phyloP scores from a whole-genome alignment of 2,888 invertebrate species.

The Drosophila pegasa region DNA sequence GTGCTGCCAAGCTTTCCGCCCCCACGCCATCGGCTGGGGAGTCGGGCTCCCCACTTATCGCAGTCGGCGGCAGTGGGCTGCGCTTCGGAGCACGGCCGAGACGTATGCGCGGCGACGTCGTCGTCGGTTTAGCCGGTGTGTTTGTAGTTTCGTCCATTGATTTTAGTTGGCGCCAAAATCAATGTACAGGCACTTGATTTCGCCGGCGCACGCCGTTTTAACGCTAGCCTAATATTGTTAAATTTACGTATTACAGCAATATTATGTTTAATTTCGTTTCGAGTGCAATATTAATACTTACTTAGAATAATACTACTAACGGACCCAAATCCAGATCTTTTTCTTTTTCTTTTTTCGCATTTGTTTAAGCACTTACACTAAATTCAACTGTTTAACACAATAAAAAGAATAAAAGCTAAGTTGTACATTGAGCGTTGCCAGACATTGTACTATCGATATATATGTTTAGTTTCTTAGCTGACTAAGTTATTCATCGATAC shows the following conservation, averaged over 20 bases:
- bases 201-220: conserved; percentile 4
- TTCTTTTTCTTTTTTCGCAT: conserved; percentile 4
- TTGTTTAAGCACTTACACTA: neutral
- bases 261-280: neutral
- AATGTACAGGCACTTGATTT: conserved; percentile 15
- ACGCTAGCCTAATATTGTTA: neutral
- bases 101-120: conserved; percentile 11
- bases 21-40: neutral
- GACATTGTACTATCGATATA: conserved; percentile 3
- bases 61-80: neutral
- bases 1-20: neutral
- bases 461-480: neutral
- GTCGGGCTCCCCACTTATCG: neutral
- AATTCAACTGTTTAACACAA: neutral
- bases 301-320: neutral
- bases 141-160: conserved; percentile 23
- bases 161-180: conserved; percentile 25
- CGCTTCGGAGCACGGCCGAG: conserved; percentile 15
- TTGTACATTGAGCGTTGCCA: conserved; percentile 1
- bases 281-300: neutral
- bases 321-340: neutral
- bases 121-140: neutral
- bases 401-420: neutral
- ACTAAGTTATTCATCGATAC: neutral
- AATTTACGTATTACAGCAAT: neutral